Evolutionary conservation across 2,113 vertebrate species (phyloP), one percentile per base, ranked within the genome.

Genomic region (Paracanthobrama guichenoti): DNA sequence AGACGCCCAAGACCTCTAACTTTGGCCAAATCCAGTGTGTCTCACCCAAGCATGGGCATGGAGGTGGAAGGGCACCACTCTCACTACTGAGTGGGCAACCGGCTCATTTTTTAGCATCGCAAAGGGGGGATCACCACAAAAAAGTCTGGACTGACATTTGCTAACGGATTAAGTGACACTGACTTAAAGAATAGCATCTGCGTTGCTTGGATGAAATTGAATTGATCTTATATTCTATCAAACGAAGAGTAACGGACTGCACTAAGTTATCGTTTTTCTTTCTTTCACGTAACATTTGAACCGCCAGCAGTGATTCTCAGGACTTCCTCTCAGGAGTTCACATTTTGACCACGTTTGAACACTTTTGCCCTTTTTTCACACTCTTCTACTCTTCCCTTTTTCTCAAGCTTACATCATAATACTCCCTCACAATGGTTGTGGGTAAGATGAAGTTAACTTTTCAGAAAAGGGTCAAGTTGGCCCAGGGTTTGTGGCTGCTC

Each of bases 381-480:
- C 12, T 4, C 24, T 69, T 16, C 42, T 6, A 75, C 22, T 53
- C 26, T 31, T 24, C 46, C 18, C n/a, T 42, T 39, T 74, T 74
- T 48, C 22, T 67, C 5, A 20, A 57, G 44, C 66, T n/a, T 78
- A 16, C 64, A n/a, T 57, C 31, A 64, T 64, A 35, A 39, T 31
- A 71, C 53, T 24, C 86, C 88, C 88, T 88, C 90, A 89, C 81
- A 91, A 96, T 96, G 95, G 95, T 93, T 82, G 90, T 95, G 64
- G 92, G 95, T 91, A 94, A 94, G 91, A 93, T 95, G 91, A 95
- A 95, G 89, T 95, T 96, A 87, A 93, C 94, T 35, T 94, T 94
- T 72, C 79, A 95, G 82, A 96, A 94, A 90, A 93, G 95, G 86
- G 93, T 95, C 82, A 95, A 94, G 86, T 86, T 96, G 26, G 95